phyloP scores from a whole-genome alignment of 2,797 vertebrate genomes.

The Chelon auratus region DNA sequence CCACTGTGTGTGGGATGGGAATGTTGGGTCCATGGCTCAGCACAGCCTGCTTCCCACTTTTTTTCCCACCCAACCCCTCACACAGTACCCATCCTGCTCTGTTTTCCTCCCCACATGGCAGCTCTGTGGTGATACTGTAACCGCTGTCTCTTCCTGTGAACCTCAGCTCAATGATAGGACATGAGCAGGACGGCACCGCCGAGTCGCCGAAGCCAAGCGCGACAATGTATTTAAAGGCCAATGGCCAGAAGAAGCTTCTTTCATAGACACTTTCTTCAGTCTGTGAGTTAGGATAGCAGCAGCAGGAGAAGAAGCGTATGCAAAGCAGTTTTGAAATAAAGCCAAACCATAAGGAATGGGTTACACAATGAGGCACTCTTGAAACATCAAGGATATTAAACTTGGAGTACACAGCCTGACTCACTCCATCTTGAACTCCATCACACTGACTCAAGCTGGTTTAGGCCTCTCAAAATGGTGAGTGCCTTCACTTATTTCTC shows the following conservation, averaged over 20 bases:
- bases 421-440: slow-evolving; percentile 31
- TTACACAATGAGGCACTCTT: slow-evolving; percentile 33
- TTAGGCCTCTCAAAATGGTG: slow-evolving; percentile 63
- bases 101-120: slow-evolving; percentile 50
- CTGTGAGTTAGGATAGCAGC: slow-evolving; percentile 15
- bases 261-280: slow-evolving; percentile 4
- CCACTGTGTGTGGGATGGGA: slow-evolving; percentile 75
- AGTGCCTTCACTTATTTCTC: slow-evolving; percentile 63
- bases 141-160: slow-evolving; percentile 61
- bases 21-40: slow-evolving; percentile 59
- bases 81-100: slow-evolving; percentile 47
- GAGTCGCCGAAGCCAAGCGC: slow-evolving; percentile 19
- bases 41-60: slow-evolving; percentile 43
- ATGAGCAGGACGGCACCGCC: slow-evolving; percentile 25
- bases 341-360: slow-evolving; percentile 49
- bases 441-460: slow-evolving; percentile 29
- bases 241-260: slow-evolving; percentile 16
- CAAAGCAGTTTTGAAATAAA: slow-evolving; percentile 32
- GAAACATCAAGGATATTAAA: slow-evolving; percentile 53
- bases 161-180: slow-evolving; percentile 60
- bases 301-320: slow-evolving; percentile 21
- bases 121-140: slow-evolving; percentile 51
- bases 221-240: slow-evolving; percentile 50
- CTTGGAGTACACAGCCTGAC: slow-evolving; percentile 32
- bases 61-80: slow-evolving; percentile 64